These are phyloP conservation scores for Orestias chungarensis DNA, from an alignment of 2,797 vertebrate species.

Conservation along the genomic window DNA sequence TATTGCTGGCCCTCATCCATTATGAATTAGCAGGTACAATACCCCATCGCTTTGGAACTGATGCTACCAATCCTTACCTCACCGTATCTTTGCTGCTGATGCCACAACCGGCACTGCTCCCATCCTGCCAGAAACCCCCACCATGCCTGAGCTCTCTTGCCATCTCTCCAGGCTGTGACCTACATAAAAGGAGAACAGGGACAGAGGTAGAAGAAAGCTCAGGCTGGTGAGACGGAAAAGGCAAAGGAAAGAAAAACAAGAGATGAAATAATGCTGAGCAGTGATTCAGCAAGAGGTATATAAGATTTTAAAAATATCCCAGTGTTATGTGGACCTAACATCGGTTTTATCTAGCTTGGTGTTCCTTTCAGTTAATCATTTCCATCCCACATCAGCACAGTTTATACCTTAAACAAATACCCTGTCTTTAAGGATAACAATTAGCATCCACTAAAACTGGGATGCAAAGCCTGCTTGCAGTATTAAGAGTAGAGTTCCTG, in stretches of 20 bases:
- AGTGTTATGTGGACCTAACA: slow-evolving; percentile 11
- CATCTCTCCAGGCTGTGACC: slow-evolving; percentile 54
- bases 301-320: slow-evolving; percentile 18
- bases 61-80: slow-evolving; percentile 54
- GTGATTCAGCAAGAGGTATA: slow-evolving; percentile 30
- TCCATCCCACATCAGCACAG: slow-evolving; percentile 42
- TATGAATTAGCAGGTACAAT: slow-evolving; percentile 82
- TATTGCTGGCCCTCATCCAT: slow-evolving; percentile 79
- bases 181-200: slow-evolving; percentile 50
- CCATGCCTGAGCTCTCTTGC: slow-evolving; percentile 31
- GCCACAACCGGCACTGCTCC: slow-evolving; percentile 37
- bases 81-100: slow-evolving; percentile 43
- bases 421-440: slow-evolving; percentile 54
- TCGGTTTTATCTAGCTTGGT: slow-evolving; percentile 26
- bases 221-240: slow-evolving; percentile 8
- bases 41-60: slow-evolving; percentile 65
- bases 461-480: slow-evolving; percentile 38
- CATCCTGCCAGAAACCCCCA: slow-evolving; percentile 38
- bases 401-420: slow-evolving; percentile 60
- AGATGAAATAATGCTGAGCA: slow-evolving; percentile 26
- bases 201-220: slow-evolving; percentile 22
- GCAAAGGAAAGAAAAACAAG: slow-evolving; percentile 11
- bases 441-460: slow-evolving; percentile 59
- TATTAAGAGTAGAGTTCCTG: slow-evolving; percentile 49
- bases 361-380: slow-evolving; percentile 37